Evolutionary conservation across 2,888 invertebrate species (phyloP), one percentile per base, ranked within the genome.

Genomic region (Andrena bucephala): DNA sequence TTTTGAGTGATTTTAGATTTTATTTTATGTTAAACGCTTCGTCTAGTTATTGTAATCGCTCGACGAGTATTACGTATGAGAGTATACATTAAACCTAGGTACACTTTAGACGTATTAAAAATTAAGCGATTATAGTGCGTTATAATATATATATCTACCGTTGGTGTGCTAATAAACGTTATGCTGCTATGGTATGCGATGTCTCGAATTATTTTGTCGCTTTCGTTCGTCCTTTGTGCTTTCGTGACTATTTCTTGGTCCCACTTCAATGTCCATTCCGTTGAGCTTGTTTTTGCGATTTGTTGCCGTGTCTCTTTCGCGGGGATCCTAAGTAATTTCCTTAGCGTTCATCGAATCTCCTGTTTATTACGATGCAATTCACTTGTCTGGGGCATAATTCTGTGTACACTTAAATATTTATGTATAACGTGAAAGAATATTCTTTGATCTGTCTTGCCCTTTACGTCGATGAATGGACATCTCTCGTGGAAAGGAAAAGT

Each of bases 121-220:
- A 88, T 87, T 92, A 93, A 91, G 89, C 86, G 89, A 90, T 90
- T 91, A 90, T 92, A 92, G 91, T 92, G 92, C 91, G 91, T 93
- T 91, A 92, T 92, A 85, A 87, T 84, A 57, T 57, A 27, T 20
- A 52, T 52, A 57, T 24, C 20, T 57, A 88, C 87, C 89, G 88
- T 93, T 92, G 87, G 92, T 93, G 92, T 93, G 92, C 92, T 91
- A 94, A 94, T 94, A 94, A 94, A 94, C 91, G 92, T 93, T 92
- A 90, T 93, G 92, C 92, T 92, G 91, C 90, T 93, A 86, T 90
- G 42, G 91, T 93, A 92, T 90, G 92, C 90, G 87, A 90, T 91
- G 93, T 92, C 92, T 93, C 91, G 88, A 92, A 93, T 93, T 93
- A 93, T 93, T 93, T 91, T 92, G 90, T 89, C 86, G 92, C 92